Conservation (phyloP, 2,888 invertebrate genomes). For the Sepiola atlantica region DNA sequence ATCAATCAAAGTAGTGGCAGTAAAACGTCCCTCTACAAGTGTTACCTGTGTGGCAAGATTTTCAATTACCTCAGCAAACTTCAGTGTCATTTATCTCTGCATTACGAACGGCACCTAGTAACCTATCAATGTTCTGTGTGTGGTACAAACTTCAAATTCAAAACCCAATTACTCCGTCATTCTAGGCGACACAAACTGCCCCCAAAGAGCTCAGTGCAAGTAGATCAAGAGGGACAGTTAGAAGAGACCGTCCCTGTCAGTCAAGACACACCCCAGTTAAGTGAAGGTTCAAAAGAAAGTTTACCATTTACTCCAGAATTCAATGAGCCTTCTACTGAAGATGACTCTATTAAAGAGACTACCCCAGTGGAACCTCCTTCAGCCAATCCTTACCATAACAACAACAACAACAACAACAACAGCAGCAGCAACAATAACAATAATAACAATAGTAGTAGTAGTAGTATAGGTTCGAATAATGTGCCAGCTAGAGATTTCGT, state of each 20-base stretch:
- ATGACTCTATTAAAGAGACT: slow-evolving; percentile 34
- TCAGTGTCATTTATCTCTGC: slow-evolving; percentile 71
- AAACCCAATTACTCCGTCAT: slow-evolving; percentile 68
- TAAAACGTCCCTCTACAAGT: slow-evolving; percentile 70
- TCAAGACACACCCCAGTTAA: slow-evolving; percentile 25
- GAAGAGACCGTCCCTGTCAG: slow-evolving; percentile 38
- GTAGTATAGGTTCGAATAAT: slow-evolving; percentile 24
- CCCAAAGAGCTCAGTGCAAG: slow-evolving; percentile 46
- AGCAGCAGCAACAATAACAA: background rate
- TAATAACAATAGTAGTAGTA: background rate
- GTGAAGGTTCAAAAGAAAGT: slow-evolving; percentile 36
- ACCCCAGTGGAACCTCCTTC: background rate
- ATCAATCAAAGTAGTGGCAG: slow-evolving; percentile 64
- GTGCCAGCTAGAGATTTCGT: slow-evolving; percentile 36
- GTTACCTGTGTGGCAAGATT: slow-evolving; percentile 72
- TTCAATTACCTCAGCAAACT: slow-evolving; percentile 67
- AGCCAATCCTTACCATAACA: slow-evolving; percentile 40
- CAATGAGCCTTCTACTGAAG: background rate
- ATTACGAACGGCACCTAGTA: slow-evolving; percentile 66
- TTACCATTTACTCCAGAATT: slow-evolving; percentile 40
- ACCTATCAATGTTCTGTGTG: slow-evolving; percentile 69
- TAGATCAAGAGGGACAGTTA: slow-evolving; percentile 35
- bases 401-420: background rate
- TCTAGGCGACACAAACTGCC: slow-evolving; percentile 39
- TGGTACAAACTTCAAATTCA: slow-evolving; percentile 68